Conservation (phyloP, 2,113 vertebrate genomes). For the Pyrgilauda ruficollis region DNA sequence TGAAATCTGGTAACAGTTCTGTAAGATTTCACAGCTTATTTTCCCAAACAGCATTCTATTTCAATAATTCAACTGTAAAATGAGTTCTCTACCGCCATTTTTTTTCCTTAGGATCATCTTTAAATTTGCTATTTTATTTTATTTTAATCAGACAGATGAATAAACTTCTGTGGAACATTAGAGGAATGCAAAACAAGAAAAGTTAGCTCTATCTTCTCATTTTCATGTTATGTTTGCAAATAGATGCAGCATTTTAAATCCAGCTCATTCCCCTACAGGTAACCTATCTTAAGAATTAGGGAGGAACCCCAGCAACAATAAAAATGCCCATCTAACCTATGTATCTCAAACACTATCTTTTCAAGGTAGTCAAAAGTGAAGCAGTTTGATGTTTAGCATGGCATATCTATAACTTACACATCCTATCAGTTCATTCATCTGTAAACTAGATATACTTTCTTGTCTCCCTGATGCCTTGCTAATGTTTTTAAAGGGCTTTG, state of each 20-base stretch:
- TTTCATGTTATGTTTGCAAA: constrained; percentile 1
- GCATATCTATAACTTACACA: background rate
- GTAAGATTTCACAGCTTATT: constrained; percentile 39
- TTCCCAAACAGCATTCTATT: constrained; percentile 7
- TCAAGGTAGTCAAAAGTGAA: background rate
- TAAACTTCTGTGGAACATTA: background rate
- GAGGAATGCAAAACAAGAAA: background rate
- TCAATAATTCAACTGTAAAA: constrained; percentile 36
- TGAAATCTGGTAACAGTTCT: constrained; percentile 25
- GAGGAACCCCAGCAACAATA: background rate
- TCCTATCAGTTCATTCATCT: constrained; percentile 19
- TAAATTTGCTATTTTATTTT: background rate
- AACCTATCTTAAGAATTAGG: background rate
- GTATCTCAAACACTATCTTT: background rate
- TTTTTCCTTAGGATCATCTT: background rate
- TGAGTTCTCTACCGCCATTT: accelerated
- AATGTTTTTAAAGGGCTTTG: constrained; percentile 15
- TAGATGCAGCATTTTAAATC: background rate
- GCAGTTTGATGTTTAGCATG: constrained; percentile 3
- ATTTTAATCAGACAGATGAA: constrained; percentile 15
- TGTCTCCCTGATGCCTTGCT: background rate
- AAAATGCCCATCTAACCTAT: background rate
- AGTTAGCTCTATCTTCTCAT: background rate
- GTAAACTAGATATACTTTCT: background rate
- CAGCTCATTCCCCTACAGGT: background rate